Base-by-base conservation (phyloP, 2,888 invertebrate genomes). In the Priocnemis perturbator region DNA sequence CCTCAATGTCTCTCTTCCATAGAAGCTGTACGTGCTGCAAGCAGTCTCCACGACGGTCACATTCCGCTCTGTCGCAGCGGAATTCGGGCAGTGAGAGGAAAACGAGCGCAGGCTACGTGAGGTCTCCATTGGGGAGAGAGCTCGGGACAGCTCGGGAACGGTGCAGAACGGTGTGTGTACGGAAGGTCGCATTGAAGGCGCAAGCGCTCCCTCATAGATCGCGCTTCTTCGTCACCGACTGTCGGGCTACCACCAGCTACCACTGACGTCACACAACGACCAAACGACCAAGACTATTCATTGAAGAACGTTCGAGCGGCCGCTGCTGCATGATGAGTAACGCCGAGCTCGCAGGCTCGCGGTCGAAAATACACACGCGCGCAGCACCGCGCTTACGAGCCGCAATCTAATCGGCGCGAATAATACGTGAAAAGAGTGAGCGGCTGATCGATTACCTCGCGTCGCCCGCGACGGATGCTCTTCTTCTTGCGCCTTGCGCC, bases 181-280 rank as follows among this genome's bases (percentile, higher is more conserved):
- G 64, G 71, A 67, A 64, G 61, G 53, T 52, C 56, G 66, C 63
- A 30, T 61, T 52, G 64, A 83, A 67, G 64, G 85, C 85, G 85
- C 85, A 85, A 76, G 85, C 85, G 85, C 84, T 63, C 47, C 64
- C 81, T 85, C 84, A 85, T 85, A 75, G 84, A 85, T 85, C 82
- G 85, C 67, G 50, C 59, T 56, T 50, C 63, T 68, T 64, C 37
- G 45, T 65, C 37, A 70, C 52, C 64, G 67, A 64, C 52, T 26
- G 7, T 58, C 60, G 53, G 50, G 60, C 45, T 7, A 30, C 62
- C 53, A 55, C 61, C 65, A 58, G 67, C 50, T 71, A 74, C 67
- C 65, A 73, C 19, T 83, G 81, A 84, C 82, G 83, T 84, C 83
- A 81, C 53, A 11, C 37, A 15, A n/a, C n/a, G n/a, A n/a, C n/a